These are phyloP conservation scores for Bombycilla garrulus DNA, from an alignment of 2,113 vertebrate genomes.

Conservation along the genomic window DNA sequence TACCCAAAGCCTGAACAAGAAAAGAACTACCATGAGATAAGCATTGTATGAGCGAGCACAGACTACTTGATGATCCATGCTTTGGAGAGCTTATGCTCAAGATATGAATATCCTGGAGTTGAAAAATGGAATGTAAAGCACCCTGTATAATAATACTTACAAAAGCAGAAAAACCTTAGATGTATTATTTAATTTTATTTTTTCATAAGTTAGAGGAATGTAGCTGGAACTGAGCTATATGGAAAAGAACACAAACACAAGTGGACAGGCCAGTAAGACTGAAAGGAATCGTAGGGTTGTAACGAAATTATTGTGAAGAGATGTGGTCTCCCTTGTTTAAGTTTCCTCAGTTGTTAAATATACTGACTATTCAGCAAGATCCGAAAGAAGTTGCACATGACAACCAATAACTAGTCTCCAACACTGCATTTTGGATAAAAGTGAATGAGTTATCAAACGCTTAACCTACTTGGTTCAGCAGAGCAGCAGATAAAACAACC, in stretches of 20 bases:
- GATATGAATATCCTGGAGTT: neutral
- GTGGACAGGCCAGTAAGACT: neutral
- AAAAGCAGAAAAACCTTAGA: neutral
- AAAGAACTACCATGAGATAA: neutral
- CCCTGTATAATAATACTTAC: neutral
- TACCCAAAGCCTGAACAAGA: neutral
- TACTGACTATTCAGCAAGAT: neutral
- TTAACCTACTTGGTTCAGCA: neutral
- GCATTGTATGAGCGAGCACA: neutral
- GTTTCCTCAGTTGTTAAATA: neutral
- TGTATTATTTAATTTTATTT: neutral
- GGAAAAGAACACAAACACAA: neutral
- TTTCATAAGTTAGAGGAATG: neutral
- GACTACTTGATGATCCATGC: neutral
- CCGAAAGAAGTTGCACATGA: neutral
- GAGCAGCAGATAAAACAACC: neutral
- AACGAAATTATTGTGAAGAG: neutral
- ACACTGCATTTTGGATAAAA: neutral
- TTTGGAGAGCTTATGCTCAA: neutral
- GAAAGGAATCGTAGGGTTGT: neutral
- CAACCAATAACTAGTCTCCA: neutral
- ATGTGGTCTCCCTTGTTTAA: neutral
- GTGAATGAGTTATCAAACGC: neutral
- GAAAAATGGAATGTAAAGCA: neutral
- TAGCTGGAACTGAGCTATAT: neutral